A percentile compares a stretch with the other conserved stretches of the same genome.
Evolutionary conservation across 64 coral and sea anemone genomes (phyloP).

Genomic region (Actinia equina): DNA sequence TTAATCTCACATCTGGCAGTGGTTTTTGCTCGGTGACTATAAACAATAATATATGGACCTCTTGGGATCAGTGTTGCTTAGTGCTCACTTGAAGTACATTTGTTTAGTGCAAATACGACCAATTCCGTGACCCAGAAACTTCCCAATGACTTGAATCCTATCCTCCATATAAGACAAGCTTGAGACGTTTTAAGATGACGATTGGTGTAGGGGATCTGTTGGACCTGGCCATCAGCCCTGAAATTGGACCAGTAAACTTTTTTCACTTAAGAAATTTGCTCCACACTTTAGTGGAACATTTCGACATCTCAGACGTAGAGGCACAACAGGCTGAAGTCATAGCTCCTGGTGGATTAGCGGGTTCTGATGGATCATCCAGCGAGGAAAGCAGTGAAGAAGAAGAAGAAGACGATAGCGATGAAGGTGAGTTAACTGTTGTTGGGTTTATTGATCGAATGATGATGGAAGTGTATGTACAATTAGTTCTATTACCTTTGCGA

Average conservation of each 20-base stretch:
- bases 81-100: not conserved
- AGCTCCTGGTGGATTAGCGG: conserved; percentile 39
- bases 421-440: conserved; percentile 47
- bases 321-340: conserved; percentile 78
- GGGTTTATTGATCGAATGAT: not conserved
- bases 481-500: conserved; percentile 18
- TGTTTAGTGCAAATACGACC: not conserved
- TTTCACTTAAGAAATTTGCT: conserved; percentile 88
- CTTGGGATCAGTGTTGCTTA: conserved; percentile 18
- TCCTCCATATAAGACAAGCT: not conserved
- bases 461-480: not conserved
- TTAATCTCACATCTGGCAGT: conserved; percentile 9
- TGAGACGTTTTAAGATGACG: conserved; percentile 46
- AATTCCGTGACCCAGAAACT: not conserved
- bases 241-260: conserved; percentile 93
- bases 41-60: not conserved
- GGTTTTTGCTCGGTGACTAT: not conserved
- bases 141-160: not conserved
- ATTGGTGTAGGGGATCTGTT: conserved; percentile 71
- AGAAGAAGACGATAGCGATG: conserved; percentile 43
- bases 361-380: conserved; percentile 58
- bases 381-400: conserved; percentile 18
- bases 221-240: conserved; percentile 84
- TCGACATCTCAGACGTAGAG: conserved; percentile 73
- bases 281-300: conserved; percentile 78